Conservation (phyloP, 2,888 invertebrate genomes). For the Ophioninae sp. region DNA sequence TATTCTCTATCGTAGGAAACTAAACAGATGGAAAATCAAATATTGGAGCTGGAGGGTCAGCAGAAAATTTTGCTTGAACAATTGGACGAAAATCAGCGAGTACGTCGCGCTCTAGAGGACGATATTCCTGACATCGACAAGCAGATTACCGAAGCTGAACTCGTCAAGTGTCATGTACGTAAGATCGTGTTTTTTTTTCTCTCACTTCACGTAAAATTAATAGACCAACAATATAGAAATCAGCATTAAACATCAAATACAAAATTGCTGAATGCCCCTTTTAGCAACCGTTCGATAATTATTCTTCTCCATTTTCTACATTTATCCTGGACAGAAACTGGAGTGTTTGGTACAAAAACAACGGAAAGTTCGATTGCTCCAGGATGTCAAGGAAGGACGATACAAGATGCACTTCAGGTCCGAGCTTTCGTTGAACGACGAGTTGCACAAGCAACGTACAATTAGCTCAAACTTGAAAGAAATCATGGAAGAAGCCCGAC, state of each 20-base stretch:
- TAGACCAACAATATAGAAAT: neutral
- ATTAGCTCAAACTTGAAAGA: constrained; percentile 84
- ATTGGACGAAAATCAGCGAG: constrained; percentile 73
- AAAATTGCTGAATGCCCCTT: neutral
- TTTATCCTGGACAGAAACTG: constrained; percentile 81
- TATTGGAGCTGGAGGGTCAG: constrained; percentile 69
- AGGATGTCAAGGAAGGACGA: constrained; percentile 79
- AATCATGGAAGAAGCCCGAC: constrained; percentile 83
- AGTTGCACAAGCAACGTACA: constrained; percentile 83
- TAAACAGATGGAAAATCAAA: constrained; percentile 75
- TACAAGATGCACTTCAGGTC: constrained; percentile 79
- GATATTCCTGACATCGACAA: constrained; percentile 74
- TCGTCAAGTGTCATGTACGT: constrained; percentile 80
- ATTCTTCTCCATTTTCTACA: neutral
- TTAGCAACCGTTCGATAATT: neutral
- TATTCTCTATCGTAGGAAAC: constrained; percentile 71
- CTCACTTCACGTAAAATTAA: neutral
- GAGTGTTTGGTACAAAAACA: constrained; percentile 87
- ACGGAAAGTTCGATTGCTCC: constrained; percentile 85
- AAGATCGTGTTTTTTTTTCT: neutral
- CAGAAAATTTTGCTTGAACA: constrained; percentile 71
- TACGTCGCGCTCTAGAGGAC: constrained; percentile 73
- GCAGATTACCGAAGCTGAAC: constrained; percentile 79
- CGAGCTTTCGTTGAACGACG: constrained; percentile 82
- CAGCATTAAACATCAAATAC: neutral